Percentiles rank a stretch among this genome's conserved stretches.
phyloP scores from a whole-genome alignment of 2,888 invertebrate genomes.

The Rotaria sp. region DNA sequence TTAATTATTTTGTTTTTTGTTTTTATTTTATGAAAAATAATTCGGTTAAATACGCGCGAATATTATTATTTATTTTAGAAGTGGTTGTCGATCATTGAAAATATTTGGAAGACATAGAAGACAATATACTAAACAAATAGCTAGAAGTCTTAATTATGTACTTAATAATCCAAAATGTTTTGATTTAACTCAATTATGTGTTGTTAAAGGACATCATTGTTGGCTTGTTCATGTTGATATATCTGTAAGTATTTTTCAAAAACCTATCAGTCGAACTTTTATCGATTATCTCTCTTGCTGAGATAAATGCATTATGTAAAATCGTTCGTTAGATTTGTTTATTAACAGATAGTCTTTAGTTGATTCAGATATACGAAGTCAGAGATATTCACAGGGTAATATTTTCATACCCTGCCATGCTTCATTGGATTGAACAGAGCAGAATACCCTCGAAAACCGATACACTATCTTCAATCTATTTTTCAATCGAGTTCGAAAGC shows the following conservation, averaged over 20 bases:
- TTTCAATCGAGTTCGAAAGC: too few species aligned
- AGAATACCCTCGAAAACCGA: too few species aligned
- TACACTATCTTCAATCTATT: too few species aligned
- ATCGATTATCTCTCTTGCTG: too few species aligned
- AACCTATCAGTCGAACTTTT: too few species aligned
- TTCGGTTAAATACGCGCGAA: neutral
- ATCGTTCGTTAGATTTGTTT: too few species aligned
- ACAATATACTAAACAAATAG: conserved; percentile 17
- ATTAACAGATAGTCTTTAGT: too few species aligned
- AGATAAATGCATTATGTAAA: too few species aligned
- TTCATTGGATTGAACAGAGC: too few species aligned
- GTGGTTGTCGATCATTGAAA: conserved; percentile 14
- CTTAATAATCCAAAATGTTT: conserved; percentile 62
- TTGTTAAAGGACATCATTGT: conserved; percentile 76
- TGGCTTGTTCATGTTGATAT: conserved; percentile 91
- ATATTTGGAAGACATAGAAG: conserved; percentile 7
- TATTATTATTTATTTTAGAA: neutral
- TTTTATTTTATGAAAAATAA: neutral
- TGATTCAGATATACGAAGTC: too few species aligned
- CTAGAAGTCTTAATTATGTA: conserved; percentile 15
- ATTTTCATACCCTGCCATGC: too few species aligned
- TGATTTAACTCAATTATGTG: conserved; percentile 70
- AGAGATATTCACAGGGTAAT: too few species aligned
- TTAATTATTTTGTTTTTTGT: neutral
- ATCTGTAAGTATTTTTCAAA: conserved; percentile 61